Evolutionary conservation across 2,888 invertebrate species (phyloP).

Genomic region (Mesorhabditis spiculigera): DNA sequence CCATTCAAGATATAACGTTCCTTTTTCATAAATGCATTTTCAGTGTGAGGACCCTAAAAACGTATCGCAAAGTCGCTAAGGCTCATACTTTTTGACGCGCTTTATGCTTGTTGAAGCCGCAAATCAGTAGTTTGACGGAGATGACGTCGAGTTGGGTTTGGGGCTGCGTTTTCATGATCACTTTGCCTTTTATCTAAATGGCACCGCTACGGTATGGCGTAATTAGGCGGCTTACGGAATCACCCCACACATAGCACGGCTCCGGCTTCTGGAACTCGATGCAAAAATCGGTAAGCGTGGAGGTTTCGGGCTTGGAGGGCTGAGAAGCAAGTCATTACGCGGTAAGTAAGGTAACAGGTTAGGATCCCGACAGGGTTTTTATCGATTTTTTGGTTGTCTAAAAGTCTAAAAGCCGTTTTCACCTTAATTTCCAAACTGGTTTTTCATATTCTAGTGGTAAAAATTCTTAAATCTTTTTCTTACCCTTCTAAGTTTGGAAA

Average conservation of each 20-base stretch:
- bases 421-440: neutral
- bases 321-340: neutral
- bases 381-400: neutral
- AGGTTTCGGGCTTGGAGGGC: neutral
- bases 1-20: neutral
- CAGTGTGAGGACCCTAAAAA: neutral
- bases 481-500: no score
- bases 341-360: neutral
- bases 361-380: no score
- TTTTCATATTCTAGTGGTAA: no score
- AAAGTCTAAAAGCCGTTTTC: neutral
- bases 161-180: neutral
- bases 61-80: neutral
- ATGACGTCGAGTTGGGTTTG: slow-evolving; percentile 1
- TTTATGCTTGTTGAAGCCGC: neutral
- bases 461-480: no score
- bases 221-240: neutral
- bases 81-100: neutral
- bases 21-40: neutral
- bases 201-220: no score
- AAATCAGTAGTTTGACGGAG: neutral
- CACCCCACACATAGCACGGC: neutral
- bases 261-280: neutral
- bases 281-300: neutral
- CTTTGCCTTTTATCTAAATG: neutral